phyloP scores from a whole-genome alignment of 2,888 invertebrate genomes.

The Cynaeus angustus region DNA sequence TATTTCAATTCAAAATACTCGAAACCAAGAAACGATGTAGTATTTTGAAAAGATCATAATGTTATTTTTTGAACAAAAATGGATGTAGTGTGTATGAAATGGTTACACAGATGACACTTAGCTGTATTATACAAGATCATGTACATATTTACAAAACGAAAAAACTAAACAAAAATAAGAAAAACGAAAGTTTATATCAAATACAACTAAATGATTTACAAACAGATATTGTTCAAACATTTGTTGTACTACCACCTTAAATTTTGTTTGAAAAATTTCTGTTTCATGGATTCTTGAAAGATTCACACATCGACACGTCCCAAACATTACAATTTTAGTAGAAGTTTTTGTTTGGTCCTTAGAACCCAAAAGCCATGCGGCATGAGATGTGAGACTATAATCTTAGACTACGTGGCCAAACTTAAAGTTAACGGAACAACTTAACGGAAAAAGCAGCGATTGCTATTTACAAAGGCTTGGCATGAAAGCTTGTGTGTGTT shows the following conservation, averaged over 20 bases:
- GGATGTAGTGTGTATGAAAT: constrained; percentile 47
- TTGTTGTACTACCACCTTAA: neutral
- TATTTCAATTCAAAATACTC: constrained; percentile 35
- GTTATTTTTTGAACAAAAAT: constrained; percentile 21
- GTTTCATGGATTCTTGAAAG: constrained; percentile 17
- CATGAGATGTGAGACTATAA: constrained; percentile 30
- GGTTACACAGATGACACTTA: constrained; percentile 39
- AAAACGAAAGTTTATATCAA: constrained; percentile 7
- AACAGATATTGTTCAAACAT: constrained; percentile 16
- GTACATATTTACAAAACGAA: constrained; percentile 15
- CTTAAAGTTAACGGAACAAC: constrained; percentile 21
- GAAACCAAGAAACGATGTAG: constrained; percentile 16
- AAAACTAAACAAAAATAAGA: constrained; percentile 21
- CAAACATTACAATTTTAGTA: constrained; percentile 27
- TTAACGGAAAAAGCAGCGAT: constrained; percentile 31
- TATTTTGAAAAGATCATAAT: constrained; percentile 30
- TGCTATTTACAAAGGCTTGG: constrained; percentile 48
- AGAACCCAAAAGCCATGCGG: constrained; percentile 45
- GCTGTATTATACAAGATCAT: constrained; percentile 34
- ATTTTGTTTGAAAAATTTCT: constrained; percentile 5
- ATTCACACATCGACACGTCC: constrained; percentile 38
- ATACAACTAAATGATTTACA: constrained; percentile 37
- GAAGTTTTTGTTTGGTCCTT: constrained; percentile 37
- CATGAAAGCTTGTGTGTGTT: constrained; percentile 44
- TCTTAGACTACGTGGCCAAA: constrained; percentile 16